Conservation (phyloP, 1,140 invertebrate species). For the Popillia japonica region DNA sequence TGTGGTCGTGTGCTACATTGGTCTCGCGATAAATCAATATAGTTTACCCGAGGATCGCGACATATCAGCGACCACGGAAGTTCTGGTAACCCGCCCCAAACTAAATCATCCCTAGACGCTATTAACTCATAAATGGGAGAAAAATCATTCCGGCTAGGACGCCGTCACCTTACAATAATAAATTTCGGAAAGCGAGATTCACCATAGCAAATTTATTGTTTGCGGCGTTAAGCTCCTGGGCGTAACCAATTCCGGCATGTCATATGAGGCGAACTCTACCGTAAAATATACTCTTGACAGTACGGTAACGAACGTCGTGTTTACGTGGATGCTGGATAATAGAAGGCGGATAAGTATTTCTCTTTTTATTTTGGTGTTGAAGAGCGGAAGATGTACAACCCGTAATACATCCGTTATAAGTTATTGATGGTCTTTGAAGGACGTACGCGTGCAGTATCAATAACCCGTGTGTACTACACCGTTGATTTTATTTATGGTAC, state of each 20-base stretch:
- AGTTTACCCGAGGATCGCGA: slow-evolving; percentile 38
- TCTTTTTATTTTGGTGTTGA: neutral
- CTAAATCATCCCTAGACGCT: slow-evolving; percentile 52
- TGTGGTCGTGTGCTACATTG: slow-evolving; percentile 46
- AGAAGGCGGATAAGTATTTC: neutral
- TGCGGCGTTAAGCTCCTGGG: slow-evolving; percentile 11
- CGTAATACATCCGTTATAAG: neutral
- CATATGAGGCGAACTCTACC: neutral
- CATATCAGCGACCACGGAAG: slow-evolving; percentile 47
- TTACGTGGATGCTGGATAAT: neutral
- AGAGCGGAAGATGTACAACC: neutral
- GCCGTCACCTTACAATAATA: slow-evolving; percentile 23
- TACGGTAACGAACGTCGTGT: neutral
- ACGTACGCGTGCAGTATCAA: neutral
- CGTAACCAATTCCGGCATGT: slow-evolving; percentile 17
- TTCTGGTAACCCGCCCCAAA: slow-evolving; percentile 43
- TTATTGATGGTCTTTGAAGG: neutral
- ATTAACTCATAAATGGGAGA: slow-evolving; percentile 48
- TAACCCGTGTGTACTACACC: too few relatives aligned
- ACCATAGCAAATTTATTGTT: slow-evolving; percentile 18
- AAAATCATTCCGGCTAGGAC: slow-evolving; percentile 47
- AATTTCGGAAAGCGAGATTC: slow-evolving; percentile 18
- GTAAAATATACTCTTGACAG: slow-evolving; percentile 9
- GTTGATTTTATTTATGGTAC: too few relatives aligned
- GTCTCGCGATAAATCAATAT: slow-evolving; percentile 53